Evolutionary conservation across 2,797 vertebrate species (phyloP).

Genomic region (Tinamus major): DNA sequence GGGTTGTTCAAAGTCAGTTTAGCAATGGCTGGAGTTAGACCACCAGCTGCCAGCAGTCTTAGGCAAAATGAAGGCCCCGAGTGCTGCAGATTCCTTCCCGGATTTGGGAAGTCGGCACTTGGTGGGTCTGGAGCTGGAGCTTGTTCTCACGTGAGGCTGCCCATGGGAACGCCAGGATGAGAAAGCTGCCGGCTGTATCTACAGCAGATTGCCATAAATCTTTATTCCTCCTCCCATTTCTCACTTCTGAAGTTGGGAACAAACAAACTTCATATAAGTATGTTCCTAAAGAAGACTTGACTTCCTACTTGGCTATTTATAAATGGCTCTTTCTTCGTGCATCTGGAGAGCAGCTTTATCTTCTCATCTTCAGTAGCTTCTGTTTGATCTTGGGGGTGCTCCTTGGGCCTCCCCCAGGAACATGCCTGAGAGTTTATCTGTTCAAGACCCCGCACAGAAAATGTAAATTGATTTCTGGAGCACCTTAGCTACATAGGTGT

Average conservation of each 20-base stretch:
- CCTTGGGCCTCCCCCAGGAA: not conserved
- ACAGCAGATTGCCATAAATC: conserved; percentile 33
- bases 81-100: rapidly evolving
- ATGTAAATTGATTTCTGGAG: not conserved
- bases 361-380: conserved; percentile 13
- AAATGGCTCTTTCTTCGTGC: not conserved
- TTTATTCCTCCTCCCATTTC: conserved; percentile 13
- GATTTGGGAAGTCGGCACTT: not conserved
- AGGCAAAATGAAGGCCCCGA: rapidly evolving
- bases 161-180: not conserved
- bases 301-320: conserved; percentile 53
- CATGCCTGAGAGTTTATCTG: rapidly evolving
- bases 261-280: not conserved
- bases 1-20: not conserved
- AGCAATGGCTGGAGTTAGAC: not conserved
- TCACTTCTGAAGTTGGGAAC: conserved; percentile 53
- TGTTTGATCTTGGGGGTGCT: conserved; percentile 47
- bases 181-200: not conserved
- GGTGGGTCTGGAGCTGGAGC: not conserved
- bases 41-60: rapidly evolving
- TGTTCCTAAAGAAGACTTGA: conserved; percentile 7
- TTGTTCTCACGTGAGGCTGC: not conserved
- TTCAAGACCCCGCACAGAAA: not conserved
- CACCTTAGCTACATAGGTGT: rapidly evolving
- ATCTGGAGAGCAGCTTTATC: conserved; percentile 62